These are phyloP conservation scores for Eidolon helvum DNA, from an alignment of 2,113 vertebrate species.

Conservation along the genomic window DNA sequence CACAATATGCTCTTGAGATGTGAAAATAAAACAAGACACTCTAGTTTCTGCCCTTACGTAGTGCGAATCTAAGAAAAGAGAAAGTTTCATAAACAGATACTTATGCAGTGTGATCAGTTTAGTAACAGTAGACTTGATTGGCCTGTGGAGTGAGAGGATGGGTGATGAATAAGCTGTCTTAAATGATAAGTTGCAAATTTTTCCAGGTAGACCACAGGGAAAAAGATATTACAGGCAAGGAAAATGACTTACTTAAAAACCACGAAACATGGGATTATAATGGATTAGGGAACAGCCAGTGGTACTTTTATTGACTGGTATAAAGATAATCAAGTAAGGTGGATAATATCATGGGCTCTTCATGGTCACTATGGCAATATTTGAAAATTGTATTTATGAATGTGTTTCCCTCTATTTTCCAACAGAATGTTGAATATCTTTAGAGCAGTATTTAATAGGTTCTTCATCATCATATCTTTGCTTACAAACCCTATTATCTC, in stretches of 20 bases:
- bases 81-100: background rate
- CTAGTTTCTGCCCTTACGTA: background rate
- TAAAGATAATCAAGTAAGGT: too few species aligned
- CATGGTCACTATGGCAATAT: too few species aligned
- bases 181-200: background rate
- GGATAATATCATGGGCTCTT: too few species aligned
- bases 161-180: background rate
- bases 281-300: too few species aligned
- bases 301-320: too few species aligned
- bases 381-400: too few species aligned
- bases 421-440: too few species aligned
- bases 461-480: too few species aligned
- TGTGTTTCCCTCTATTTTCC: too few species aligned
- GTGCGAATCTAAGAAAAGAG: background rate
- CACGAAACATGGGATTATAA: background rate
- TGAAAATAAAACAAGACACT: background rate
- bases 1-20: background rate
- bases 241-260: background rate
- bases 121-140: background rate
- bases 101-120: background rate
- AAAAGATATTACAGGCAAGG: background rate
- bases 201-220: background rate
- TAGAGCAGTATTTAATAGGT: too few species aligned
- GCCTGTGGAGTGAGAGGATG: background rate
- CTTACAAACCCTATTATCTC: too few species aligned